phyloP scores from a whole-genome alignment of 2,113 vertebrate species.

The Equus przewalskii region DNA sequence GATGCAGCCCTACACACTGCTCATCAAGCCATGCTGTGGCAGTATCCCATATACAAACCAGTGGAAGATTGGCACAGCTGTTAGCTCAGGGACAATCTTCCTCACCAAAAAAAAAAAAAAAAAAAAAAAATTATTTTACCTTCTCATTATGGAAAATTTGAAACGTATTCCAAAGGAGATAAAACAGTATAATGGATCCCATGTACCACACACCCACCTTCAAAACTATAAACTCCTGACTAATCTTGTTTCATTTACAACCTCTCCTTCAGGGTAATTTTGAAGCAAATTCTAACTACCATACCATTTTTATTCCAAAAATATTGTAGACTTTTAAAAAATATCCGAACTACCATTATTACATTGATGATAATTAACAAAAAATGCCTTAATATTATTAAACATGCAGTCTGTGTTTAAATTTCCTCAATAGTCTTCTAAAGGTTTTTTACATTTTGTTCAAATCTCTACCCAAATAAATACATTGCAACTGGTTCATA shows the following conservation, averaged over 20 bases:
- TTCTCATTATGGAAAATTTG: conserved; percentile 32
- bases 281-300: conserved; percentile 18
- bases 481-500: background rate
- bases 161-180: conserved; percentile 24
- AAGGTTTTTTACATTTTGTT: conserved; percentile 9
- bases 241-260: conserved; percentile 14
- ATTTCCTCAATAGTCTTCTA: conserved; percentile 5
- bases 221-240: background rate
- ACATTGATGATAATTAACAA: conserved; percentile 43
- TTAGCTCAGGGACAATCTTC: too few relatives aligned
- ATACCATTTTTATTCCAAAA: background rate
- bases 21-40: too few relatives aligned
- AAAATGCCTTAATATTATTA: background rate
- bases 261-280: background rate
- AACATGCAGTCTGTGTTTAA: background rate
- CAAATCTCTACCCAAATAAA: background rate
- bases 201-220: background rate
- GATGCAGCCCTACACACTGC: too few relatives aligned
- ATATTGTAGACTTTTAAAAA: background rate
- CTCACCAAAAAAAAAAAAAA: too few relatives aligned
- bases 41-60: too few relatives aligned
- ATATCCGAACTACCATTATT: background rate
- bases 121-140: background rate
- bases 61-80: too few relatives aligned
- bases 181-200: conserved; percentile 4